Percentiles rank a stretch among this genome's conserved stretches.
Conservation (phyloP, 1,140 invertebrate genomes). For the Penaeus indicus region DNA sequence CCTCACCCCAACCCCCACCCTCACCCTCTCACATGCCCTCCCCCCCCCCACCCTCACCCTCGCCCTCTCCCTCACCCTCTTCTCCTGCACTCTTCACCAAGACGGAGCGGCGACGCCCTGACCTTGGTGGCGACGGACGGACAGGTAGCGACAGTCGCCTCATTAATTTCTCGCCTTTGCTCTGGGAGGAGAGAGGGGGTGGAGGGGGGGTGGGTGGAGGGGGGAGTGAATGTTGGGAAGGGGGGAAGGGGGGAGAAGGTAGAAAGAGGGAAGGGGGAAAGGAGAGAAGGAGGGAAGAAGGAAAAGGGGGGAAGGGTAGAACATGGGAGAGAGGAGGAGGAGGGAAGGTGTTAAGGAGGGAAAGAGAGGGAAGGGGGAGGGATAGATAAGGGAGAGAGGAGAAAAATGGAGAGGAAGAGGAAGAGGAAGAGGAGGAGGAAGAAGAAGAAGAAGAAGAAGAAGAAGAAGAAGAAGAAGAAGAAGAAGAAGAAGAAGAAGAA, state of each 20-base stretch:
- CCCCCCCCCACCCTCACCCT: no score
- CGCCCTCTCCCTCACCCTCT: no score
- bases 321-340: neutral
- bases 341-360: neutral
- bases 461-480: neutral
- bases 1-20: no score
- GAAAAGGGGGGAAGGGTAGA: neutral
- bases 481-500: neutral
- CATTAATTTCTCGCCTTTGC: conserved; percentile 2
- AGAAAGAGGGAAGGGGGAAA: no score
- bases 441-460: neutral
- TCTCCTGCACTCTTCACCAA: no score
- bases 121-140: neutral
- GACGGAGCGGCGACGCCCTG: no score
- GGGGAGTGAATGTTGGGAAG: no score
- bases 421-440: neutral
- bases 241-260: no score
- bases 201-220: no score
- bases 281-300: no score
- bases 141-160: neutral
- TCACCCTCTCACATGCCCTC: no score
- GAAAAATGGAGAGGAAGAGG: neutral
- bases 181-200: neutral
- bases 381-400: neutral
- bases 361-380: neutral